These are phyloP conservation scores for Magallana ariakensis DNA, from an alignment of 1,140 invertebrate species.

Conservation along the genomic window DNA sequence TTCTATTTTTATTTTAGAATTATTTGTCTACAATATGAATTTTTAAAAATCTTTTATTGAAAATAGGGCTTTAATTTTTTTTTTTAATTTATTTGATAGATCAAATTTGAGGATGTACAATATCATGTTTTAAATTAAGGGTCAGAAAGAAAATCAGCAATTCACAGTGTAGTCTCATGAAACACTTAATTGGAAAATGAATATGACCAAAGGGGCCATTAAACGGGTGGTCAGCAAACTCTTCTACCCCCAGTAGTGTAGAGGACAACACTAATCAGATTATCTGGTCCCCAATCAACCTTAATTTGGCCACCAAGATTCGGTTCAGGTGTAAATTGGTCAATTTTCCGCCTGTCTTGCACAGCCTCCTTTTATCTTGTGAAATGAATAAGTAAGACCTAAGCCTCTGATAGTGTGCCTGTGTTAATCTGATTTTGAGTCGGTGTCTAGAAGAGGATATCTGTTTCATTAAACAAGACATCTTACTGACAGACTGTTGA, in stretches of 20 bases:
- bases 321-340: constrained; percentile 16
- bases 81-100: no score
- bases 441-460: constrained; percentile 5
- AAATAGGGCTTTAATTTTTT: no score
- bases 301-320: not conserved
- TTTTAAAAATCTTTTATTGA: no score
- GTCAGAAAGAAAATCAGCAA: no score
- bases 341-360: constrained; percentile 18
- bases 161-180: no score
- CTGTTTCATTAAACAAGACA: constrained; percentile 21
- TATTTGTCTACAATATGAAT: no score
- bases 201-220: no score
- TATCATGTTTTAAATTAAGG: no score
- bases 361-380: constrained; percentile 26
- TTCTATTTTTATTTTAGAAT: no score
- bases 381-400: not conserved
- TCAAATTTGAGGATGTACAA: no score
- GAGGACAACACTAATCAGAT: not conserved
- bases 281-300: not conserved
- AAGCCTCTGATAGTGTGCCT: not conserved
- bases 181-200: no score
- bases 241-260: not conserved
- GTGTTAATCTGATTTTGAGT: not conserved
- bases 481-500: constrained; percentile 5
- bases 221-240: no score